Conservation (phyloP, 2,888 invertebrate genomes). For the Sarcophaga rosellei region DNA sequence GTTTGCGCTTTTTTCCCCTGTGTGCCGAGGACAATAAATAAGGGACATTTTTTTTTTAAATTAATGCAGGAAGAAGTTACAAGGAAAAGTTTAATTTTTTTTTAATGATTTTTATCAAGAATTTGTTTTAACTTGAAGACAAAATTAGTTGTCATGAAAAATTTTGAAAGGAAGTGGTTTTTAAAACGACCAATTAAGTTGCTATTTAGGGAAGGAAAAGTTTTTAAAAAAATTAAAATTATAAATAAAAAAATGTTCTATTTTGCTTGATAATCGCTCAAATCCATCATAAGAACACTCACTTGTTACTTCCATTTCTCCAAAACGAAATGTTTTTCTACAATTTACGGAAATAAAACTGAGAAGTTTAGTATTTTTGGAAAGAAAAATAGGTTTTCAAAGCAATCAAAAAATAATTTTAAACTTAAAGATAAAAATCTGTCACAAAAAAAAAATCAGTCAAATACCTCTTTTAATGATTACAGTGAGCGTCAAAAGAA, state of each 20-base stretch:
- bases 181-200: too few relatives aligned
- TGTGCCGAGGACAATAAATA: not conserved
- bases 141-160: slow-evolving; percentile 48
- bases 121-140: slow-evolving; percentile 3
- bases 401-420: not conserved
- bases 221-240: too few relatives aligned
- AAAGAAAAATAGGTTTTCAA: not conserved
- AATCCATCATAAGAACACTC: too few relatives aligned
- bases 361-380: not conserved
- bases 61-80: slow-evolving; percentile 20
- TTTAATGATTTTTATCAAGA: slow-evolving; percentile 15
- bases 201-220: slow-evolving; percentile 1
- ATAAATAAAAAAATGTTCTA: too few relatives aligned
- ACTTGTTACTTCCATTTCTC: too few relatives aligned
- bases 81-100: slow-evolving; percentile 24
- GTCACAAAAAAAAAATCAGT: too few relatives aligned
- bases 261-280: too few relatives aligned
- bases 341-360: not conserved
- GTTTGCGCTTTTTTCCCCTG: slow-evolving; percentile 60
- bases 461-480: too few relatives aligned
- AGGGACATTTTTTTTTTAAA: not conserved
- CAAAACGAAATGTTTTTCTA: not conserved
- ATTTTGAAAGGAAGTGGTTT: slow-evolving; percentile 66
- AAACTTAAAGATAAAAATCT: too few relatives aligned
- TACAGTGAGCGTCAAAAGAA: too few relatives aligned